These are phyloP conservation scores for Etheostoma cragini DNA, from an alignment of 2,113 vertebrate species.

Conservation along the genomic window DNA sequence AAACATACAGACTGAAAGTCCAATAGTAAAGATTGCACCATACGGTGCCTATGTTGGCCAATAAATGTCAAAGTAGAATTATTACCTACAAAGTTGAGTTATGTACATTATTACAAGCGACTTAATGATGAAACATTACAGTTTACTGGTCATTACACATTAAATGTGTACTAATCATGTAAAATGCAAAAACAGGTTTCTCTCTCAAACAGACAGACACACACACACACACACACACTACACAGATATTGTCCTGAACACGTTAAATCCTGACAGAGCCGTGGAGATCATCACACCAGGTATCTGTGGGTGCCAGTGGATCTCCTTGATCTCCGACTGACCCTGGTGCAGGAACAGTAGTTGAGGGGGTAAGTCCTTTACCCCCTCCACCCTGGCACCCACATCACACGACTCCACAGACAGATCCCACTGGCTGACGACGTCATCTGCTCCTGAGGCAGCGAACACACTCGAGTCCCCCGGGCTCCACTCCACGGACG, in stretches of 20 bases:
- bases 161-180: constrained; percentile 5
- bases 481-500: constrained; percentile 93
- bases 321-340: constrained; percentile 91
- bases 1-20: constrained; percentile 36
- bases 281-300: constrained; percentile 89
- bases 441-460: constrained; percentile 88
- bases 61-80: constrained; percentile 29
- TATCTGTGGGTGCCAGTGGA: constrained; percentile 93
- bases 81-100: constrained; percentile 35
- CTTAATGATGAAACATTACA: constrained; percentile 1
- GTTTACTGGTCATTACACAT: constrained; percentile 13
- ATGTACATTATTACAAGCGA: constrained; percentile 60
- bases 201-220: background rate
- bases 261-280: constrained; percentile 89
- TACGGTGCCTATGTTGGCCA: constrained; percentile 9
- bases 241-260: constrained; percentile 93
- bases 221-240: constrained; percentile 35
- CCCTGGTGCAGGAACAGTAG: constrained; percentile 94
- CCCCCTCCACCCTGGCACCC: constrained; percentile 74
- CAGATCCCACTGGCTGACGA: constrained; percentile 93
- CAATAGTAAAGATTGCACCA: constrained; percentile 1
- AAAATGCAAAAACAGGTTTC: constrained; percentile 16
- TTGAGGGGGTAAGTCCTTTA: constrained; percentile 89
- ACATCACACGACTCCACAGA: constrained; percentile 89
- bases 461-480: constrained; percentile 90